These are phyloP conservation scores for Eurosta solidaginis DNA, from an alignment of 1,140 invertebrate genomes.

Conservation along the genomic window DNA sequence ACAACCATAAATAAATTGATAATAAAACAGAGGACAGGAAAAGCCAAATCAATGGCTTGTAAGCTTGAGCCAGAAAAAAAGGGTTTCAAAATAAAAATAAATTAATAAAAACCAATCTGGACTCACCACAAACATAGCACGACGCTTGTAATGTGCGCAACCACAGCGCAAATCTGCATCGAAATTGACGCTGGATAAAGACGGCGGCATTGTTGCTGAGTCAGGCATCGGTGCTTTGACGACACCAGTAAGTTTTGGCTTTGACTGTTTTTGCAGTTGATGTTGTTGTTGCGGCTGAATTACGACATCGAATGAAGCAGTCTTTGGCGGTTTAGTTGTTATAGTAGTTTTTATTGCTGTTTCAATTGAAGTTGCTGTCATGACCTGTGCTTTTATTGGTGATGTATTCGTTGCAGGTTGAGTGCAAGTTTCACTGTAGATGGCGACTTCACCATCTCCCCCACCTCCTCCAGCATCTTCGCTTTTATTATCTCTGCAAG, in stretches of 20 bases:
- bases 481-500: no score
- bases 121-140: conserved; percentile 81
- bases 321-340: background rate
- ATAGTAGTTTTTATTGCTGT: background rate
- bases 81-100: background rate
- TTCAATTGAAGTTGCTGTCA: background rate
- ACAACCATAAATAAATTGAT: background rate
- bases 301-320: background rate
- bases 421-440: no score
- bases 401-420: background rate
- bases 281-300: background rate
- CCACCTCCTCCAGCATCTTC: background rate
- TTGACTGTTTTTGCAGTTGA: background rate
- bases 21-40: background rate
- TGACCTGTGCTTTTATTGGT: background rate
- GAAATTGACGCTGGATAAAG: background rate
- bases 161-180: conserved; percentile 61
- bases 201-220: background rate
- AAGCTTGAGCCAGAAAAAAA: no score
- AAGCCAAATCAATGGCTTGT: background rate
- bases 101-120: background rate
- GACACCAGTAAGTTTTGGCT: background rate
- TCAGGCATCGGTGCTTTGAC: background rate
- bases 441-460: background rate
- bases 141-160: conserved; percentile 78